Evolutionary conservation across 2,888 invertebrate genomes (phyloP).

Genomic region (Arrhopalites spinosus): DNA sequence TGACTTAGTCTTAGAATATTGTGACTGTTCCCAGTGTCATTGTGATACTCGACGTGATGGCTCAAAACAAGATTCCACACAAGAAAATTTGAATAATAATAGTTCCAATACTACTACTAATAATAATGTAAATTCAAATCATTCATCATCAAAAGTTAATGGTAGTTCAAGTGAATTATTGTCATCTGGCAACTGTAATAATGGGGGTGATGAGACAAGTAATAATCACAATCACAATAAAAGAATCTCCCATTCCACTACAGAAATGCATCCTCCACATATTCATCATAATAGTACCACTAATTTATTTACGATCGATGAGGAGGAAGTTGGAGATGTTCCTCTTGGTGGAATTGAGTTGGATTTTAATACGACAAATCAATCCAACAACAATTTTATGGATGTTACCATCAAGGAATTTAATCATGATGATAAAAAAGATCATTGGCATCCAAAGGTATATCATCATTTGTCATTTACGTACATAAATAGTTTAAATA

Average conservation of each 20-base stretch:
- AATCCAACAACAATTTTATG: slow-evolving; percentile 17
- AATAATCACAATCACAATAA: no score
- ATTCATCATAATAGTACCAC: not conserved
- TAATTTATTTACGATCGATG: slow-evolving; percentile 38
- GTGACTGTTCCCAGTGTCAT: slow-evolving; percentile 50
- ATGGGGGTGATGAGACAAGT: no score
- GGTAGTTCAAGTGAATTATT: no score
- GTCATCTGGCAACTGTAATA: no score
- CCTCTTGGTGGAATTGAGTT: not conserved
- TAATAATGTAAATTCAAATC: no score
- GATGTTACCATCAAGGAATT: slow-evolving; percentile 21
- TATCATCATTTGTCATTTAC: no score
- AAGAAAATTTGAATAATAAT: not conserved
- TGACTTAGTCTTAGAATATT: slow-evolving; percentile 44
- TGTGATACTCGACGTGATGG: slow-evolving; percentile 1
- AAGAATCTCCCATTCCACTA: no score
- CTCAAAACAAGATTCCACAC: not conserved
- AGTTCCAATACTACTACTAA: not conserved
- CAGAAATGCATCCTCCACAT: no score
- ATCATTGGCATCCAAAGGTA: slow-evolving; percentile 50
- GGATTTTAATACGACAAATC: slow-evolving; percentile 1
- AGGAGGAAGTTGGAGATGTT: slow-evolving; percentile 20
- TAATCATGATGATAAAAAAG: slow-evolving; percentile 21
- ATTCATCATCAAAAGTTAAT: no score
- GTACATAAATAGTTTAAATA: no score